Evolutionary conservation across 2,888 invertebrate genomes (phyloP), one percentile per base, ranked within the genome.

Genomic region (Acronicta alni): DNA sequence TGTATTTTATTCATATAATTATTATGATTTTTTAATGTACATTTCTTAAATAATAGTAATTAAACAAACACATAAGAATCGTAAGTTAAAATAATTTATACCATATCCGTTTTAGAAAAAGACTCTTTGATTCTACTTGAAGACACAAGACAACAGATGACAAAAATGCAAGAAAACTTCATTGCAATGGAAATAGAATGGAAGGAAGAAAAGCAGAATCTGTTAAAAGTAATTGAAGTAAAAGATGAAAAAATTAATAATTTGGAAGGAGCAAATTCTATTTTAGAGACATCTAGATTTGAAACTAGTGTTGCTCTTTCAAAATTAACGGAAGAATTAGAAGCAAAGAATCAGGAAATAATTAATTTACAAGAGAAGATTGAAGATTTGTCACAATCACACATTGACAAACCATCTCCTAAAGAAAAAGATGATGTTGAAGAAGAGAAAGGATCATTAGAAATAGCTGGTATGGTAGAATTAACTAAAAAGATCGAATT

Each of bases 131-230:
- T 96, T 78, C 95, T 96, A 69, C 92, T 97, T 48, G 97, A 97
- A 86, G 97, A 97, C 63, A 97, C 97, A 16, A 96, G 96, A 81
- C 96, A 96, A 75, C 97, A 97, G 91, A 97, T 97, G 96, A 95
- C 96, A 80, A 95, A 96, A 80, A 97, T 97, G 97, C 97, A 98
- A 87, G 95, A 96, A 77, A 96, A 96, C 86, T 97, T 97, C 85
- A 93, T 96, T 26, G 92, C 95, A 14, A 93, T 96, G 87, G 97
- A 97, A 90, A 91, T 92, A 45, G 96, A 96, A 66, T 96, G 97
- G 95, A 96, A 96, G 81, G 95, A 95, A 51, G 96, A 97, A 85
- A 96, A 95, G 79, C 89, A 92, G 38, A 94, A 88, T 77, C 87
- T 96, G 53, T 79, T 95, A 42, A 85, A 89, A 38, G 95, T 96